These are phyloP conservation scores for Hystrix cristata DNA, from an alignment of 2,113 vertebrate species.

Conservation along the genomic window DNA sequence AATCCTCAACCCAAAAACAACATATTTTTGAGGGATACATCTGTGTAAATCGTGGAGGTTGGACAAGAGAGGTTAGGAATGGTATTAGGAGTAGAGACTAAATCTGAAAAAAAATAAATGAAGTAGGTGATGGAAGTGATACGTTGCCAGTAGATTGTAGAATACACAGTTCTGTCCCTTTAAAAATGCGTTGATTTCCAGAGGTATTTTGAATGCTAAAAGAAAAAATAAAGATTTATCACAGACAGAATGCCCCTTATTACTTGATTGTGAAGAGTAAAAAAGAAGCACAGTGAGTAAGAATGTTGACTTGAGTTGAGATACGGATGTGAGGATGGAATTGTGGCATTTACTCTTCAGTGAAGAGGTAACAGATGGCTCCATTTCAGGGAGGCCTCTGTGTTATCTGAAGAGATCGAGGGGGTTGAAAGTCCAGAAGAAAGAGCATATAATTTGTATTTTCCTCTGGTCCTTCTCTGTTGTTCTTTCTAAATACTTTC, in stretches of 20 bases:
- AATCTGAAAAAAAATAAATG: not conserved
- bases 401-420: not conserved
- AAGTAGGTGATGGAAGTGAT: not conserved
- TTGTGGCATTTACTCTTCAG: not conserved
- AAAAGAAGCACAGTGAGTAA: not conserved
- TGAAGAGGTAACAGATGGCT: not conserved
- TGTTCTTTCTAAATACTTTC: not conserved
- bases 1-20: too few relatives aligned
- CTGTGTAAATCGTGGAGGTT: not conserved
- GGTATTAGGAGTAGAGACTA: not conserved
- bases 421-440: not conserved
- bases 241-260: not conserved
- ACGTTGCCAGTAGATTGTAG: not conserved
- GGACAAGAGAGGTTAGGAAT: not conserved
- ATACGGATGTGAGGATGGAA: fast-evolving
- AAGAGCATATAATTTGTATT: not conserved
- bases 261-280: not conserved
- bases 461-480: not conserved
- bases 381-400: not conserved
- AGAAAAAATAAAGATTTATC: not conserved
- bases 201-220: conserved; percentile 8
- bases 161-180: not conserved
- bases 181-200: not conserved
- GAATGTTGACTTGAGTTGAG: not conserved
- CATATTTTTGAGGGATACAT: not conserved